Evolutionary conservation across 2,113 vertebrate species (phyloP).

Genomic region (Montifringilla adamsi): DNA sequence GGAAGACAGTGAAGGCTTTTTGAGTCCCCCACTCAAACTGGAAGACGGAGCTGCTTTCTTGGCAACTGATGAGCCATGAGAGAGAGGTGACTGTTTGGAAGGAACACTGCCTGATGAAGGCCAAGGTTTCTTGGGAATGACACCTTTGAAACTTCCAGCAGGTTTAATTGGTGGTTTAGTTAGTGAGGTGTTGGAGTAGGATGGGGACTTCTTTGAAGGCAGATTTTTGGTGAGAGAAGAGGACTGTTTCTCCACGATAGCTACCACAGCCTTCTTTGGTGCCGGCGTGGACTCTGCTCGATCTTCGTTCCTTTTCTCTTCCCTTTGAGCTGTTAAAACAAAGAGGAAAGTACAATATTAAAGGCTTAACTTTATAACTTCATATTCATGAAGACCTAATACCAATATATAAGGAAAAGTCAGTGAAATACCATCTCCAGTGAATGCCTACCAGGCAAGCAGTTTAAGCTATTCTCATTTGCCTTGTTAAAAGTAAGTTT

Average conservation of each 20-base stretch:
- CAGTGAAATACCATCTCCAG: background rate
- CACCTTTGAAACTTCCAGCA: slow-evolving; percentile 55
- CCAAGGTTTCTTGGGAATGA: slow-evolving; percentile 63
- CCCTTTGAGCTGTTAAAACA: slow-evolving; percentile 68
- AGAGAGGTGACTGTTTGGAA: slow-evolving; percentile 63
- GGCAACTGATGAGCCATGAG: slow-evolving; percentile 45
- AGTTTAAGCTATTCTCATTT: background rate
- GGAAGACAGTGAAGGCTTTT: slow-evolving; percentile 50
- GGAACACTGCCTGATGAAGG: slow-evolving; percentile 64
- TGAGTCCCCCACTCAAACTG: slow-evolving; percentile 38
- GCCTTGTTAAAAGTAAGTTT: background rate
- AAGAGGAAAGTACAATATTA: background rate
- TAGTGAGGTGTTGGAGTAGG: slow-evolving; percentile 7
- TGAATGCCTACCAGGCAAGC: background rate
- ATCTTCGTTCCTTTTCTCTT: slow-evolving; percentile 67
- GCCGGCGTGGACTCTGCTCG: background rate
- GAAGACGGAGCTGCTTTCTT: slow-evolving; percentile 57
- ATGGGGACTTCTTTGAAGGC: slow-evolving; percentile 59
- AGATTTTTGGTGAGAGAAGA: slow-evolving; percentile 52
- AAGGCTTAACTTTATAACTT: background rate
- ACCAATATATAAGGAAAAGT: background rate
- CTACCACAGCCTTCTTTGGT: slow-evolving; percentile 40
- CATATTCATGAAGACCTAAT: background rate
- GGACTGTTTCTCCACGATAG: slow-evolving; percentile 35
- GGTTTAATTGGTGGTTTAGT: slow-evolving; percentile 57